These are phyloP conservation scores for Ganaspis brasiliensis DNA, from an alignment of 2,888 invertebrate species.

Conservation along the genomic window DNA sequence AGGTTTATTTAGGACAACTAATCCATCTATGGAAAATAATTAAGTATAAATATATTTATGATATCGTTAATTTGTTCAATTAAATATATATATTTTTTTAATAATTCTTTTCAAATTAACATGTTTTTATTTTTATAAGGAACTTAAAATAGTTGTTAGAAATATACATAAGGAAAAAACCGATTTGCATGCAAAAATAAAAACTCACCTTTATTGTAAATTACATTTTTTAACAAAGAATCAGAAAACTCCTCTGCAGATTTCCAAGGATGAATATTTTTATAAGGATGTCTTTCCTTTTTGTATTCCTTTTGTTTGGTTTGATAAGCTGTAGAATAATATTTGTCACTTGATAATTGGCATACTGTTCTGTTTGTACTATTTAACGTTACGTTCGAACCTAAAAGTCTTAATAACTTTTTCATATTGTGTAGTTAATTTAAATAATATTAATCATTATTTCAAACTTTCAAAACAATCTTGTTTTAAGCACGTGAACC, in stretches of 20 bases:
- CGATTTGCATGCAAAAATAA: not conserved
- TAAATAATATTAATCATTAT: too few relatives aligned
- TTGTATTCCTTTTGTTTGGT: not conserved
- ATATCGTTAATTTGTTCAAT: not conserved
- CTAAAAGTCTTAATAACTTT: not conserved
- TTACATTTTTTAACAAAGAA: constrained; percentile 50
- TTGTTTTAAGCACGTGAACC: too few relatives aligned
- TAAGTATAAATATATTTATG: constrained; percentile 3
- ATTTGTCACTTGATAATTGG: not conserved
- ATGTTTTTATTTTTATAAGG: too few relatives aligned
- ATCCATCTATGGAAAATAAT: constrained; percentile 49
- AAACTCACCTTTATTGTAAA: constrained; percentile 54
- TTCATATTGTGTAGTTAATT: constrained; percentile 6
- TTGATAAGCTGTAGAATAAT: constrained; percentile 6
- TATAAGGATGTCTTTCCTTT: constrained; percentile 51
- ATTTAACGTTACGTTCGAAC: not conserved
- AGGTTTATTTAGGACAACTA: constrained; percentile 59
- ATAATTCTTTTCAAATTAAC: too few relatives aligned
- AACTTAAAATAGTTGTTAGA: too few relatives aligned
- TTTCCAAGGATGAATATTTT: constrained; percentile 56
- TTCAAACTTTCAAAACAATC: too few relatives aligned
- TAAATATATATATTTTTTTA: not conserved
- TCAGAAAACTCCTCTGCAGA: constrained; percentile 47
- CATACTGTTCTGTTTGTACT: not conserved
- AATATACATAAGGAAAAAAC: too few relatives aligned